These are phyloP conservation scores for Ylistrum balloti DNA, from an alignment of 1,140 invertebrate species.

Conservation along the genomic window DNA sequence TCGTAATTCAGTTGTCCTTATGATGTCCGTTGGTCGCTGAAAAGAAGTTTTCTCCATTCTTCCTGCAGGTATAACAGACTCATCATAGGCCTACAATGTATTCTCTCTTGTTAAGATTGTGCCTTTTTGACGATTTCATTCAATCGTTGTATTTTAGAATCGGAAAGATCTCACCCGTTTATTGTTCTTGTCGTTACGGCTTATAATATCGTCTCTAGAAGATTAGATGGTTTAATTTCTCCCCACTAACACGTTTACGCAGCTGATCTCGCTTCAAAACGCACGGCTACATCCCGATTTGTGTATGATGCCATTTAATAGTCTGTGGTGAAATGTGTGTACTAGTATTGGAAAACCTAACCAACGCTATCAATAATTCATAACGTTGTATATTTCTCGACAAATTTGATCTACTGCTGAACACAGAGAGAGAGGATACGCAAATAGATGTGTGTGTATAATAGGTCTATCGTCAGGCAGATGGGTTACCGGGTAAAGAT, in stretches of 20 bases:
- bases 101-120: too few species aligned
- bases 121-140: not conserved
- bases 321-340: not conserved
- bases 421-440: not conserved
- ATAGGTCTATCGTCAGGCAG: not conserved
- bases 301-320: not conserved
- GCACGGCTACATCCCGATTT: not conserved
- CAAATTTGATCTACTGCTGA: conserved; percentile 1
- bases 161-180: too few species aligned
- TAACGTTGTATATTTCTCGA: conserved; percentile 15
- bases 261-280: not conserved
- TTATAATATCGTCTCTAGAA: not conserved
- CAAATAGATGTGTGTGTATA: conserved; percentile 9
- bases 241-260: not conserved
- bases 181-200: not conserved
- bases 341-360: not conserved
- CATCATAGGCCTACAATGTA: too few species aligned
- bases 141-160: too few species aligned
- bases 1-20: too few species aligned
- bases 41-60: too few species aligned
- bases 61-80: too few species aligned
- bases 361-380: conserved; percentile 16
- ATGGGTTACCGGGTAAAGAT: not conserved
- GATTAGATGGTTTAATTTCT: not conserved
- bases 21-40: too few species aligned